Percentiles rank a stretch among this genome's conserved stretches.
These are phyloP conservation scores for Oncopodura yosiiana DNA, from an alignment of 1,140 invertebrate species.

Conservation along the genomic window DNA sequence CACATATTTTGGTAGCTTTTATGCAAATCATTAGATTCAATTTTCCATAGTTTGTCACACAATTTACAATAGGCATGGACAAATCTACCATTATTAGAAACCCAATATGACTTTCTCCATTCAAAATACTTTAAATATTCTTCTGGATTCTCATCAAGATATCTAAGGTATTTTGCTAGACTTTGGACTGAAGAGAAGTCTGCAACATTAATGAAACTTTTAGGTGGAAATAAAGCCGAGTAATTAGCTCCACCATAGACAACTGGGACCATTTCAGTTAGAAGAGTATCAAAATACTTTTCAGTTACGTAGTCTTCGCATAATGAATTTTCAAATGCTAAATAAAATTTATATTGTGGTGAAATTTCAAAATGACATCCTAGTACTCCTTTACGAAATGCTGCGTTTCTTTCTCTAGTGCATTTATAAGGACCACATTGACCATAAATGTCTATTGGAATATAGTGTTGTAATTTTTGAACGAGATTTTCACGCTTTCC, in stretches of 20 bases:
- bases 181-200: constrained; percentile 44
- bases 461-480: constrained; percentile 41
- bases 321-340: constrained; percentile 46
- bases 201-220: constrained; percentile 55
- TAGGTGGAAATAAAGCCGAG: constrained; percentile 49
- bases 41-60: background rate
- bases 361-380: constrained; percentile 34
- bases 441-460: constrained; percentile 49
- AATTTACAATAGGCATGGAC: background rate
- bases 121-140: constrained; percentile 38
- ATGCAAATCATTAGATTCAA: background rate
- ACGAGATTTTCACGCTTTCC: constrained; percentile 44
- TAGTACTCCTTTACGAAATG: constrained; percentile 22
- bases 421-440: constrained; percentile 41
- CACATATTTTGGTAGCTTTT: constrained; percentile 1
- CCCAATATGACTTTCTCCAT: too few relatives aligned
- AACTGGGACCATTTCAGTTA: constrained; percentile 51
- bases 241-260: constrained; percentile 55
- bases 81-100: constrained; percentile 11
- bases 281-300: constrained; percentile 38
- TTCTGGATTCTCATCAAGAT: constrained; percentile 41
- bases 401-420: constrained; percentile 53
- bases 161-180: constrained; percentile 46
- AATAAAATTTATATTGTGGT: constrained; percentile 44
- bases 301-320: constrained; percentile 42